A percentile compares a stretch with the other conserved stretches of the same genome.
Evolutionary conservation across 2,113 vertebrate genomes (phyloP).

Genomic region (Aleadryas rufinucha): DNA sequence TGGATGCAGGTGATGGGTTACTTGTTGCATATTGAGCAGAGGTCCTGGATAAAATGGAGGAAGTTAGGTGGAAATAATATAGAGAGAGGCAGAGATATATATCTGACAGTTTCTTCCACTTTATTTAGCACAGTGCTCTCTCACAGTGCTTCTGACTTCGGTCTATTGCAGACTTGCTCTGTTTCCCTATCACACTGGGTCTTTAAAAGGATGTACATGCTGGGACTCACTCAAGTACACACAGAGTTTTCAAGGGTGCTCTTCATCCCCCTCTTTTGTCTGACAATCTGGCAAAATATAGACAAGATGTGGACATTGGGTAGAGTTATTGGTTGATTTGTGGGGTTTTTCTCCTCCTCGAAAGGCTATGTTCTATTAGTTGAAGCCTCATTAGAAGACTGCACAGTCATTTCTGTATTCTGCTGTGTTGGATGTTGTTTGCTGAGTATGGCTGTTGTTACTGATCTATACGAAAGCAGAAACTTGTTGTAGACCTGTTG

Average conservation of each 20-base stretch:
- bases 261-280: not conserved
- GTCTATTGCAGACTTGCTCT: not conserved
- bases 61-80: not conserved
- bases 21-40: not conserved
- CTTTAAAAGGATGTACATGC: not conserved
- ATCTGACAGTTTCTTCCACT: constrained; percentile 40
- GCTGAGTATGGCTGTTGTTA: not conserved
- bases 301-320: not conserved
- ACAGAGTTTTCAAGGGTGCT: not conserved
- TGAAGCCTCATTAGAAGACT: not conserved
- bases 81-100: not conserved
- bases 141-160: not conserved
- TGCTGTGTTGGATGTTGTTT: not conserved
- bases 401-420: not conserved
- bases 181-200: not conserved
- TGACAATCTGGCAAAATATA: not conserved
- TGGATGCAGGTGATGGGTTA: not conserved
- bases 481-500: not conserved
- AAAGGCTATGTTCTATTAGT: not conserved
- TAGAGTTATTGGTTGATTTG: not conserved
- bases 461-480: not conserved
- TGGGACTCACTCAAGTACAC: not conserved
- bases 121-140: not conserved
- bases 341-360: not conserved
- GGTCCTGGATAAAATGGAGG: not conserved